Evolutionary conservation across 2,113 vertebrate species (phyloP).

Genomic region (Cavia porcellus): DNA sequence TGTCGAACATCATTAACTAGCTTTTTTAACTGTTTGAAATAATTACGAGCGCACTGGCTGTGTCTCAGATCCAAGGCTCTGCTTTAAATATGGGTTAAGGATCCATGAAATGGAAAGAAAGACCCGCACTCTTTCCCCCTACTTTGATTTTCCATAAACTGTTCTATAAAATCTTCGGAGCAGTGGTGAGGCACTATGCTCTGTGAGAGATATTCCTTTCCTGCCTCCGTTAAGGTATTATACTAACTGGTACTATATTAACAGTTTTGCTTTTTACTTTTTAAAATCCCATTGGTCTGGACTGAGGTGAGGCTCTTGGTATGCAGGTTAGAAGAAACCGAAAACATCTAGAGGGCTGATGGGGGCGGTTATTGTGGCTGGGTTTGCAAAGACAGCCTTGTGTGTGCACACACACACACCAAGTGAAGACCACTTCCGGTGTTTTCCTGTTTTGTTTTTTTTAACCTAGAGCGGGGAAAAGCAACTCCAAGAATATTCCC

Average conservation of each 20-base stretch:
- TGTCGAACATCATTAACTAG: slow-evolving; percentile 96
- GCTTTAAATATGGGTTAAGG: slow-evolving; percentile 95
- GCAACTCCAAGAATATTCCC: not conserved
- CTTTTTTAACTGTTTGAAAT: slow-evolving; percentile 96
- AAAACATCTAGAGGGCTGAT: not conserved
- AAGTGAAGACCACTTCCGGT: not conserved
- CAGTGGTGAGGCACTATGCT: slow-evolving; percentile 49
- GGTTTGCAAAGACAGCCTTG: not conserved
- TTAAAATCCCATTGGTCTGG: not conserved
- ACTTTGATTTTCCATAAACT: slow-evolving; percentile 80
- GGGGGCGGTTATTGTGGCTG: too few species aligned
- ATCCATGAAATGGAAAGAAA: slow-evolving; percentile 95
- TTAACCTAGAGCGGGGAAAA: not conserved
- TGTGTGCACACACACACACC: not conserved
- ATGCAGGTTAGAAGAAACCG: not conserved
- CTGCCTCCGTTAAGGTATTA: slow-evolving; percentile 57
- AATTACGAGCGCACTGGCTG: slow-evolving; percentile 95
- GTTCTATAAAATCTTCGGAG: slow-evolving; percentile 72
- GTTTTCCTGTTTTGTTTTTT: not conserved
- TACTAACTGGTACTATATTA: too few species aligned
- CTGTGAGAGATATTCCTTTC: slow-evolving; percentile 73
- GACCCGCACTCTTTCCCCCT: slow-evolving; percentile 84
- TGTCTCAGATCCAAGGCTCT: slow-evolving; percentile 90
- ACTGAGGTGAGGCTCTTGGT: not conserved
- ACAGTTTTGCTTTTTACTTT: slow-evolving; percentile 8